A percentile compares a stretch with the other conserved stretches of the same genome.
These are phyloP conservation scores for Bolborhynchus lineola DNA, from an alignment of 2,113 vertebrate genomes.

Conservation along the genomic window DNA sequence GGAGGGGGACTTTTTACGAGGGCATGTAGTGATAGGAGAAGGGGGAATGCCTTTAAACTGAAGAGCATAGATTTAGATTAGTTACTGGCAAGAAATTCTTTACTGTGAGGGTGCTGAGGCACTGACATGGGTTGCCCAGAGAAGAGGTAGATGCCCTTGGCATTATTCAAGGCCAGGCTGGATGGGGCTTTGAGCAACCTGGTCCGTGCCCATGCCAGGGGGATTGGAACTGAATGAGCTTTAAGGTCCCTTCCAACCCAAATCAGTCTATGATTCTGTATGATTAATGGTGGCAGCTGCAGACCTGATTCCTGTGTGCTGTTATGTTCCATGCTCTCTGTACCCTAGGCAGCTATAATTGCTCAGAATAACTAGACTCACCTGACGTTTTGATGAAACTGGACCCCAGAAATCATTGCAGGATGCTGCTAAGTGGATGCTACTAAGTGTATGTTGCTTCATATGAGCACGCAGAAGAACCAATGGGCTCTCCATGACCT, in stretches of 20 bases:
- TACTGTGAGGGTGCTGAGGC: not conserved
- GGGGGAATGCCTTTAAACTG: not conserved
- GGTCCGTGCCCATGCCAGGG: not conserved
- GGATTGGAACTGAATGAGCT: not conserved
- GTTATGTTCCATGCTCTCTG: not conserved
- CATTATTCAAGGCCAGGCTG: not conserved
- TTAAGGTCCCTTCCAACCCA: not conserved
- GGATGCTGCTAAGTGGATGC: rapidly evolving
- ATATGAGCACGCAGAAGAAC: rapidly evolving
- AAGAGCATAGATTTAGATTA: not conserved
- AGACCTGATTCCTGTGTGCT: not conserved
- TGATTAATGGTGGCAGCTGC: not conserved
- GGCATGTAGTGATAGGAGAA: not conserved
- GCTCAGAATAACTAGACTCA: not conserved
- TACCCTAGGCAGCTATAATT: not conserved
- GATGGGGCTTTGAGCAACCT: not conserved
- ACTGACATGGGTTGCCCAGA: not conserved
- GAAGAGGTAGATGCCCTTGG: not conserved
- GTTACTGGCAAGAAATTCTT: not conserved
- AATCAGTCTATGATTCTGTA: not conserved
- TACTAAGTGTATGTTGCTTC: not conserved
- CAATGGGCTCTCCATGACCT: not conserved
- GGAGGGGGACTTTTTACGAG: not conserved
- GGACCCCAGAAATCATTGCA: not conserved
- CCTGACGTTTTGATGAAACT: not conserved